phyloP scores from a whole-genome alignment of 2,797 vertebrate species.

The Ctenopoma multispine region DNA sequence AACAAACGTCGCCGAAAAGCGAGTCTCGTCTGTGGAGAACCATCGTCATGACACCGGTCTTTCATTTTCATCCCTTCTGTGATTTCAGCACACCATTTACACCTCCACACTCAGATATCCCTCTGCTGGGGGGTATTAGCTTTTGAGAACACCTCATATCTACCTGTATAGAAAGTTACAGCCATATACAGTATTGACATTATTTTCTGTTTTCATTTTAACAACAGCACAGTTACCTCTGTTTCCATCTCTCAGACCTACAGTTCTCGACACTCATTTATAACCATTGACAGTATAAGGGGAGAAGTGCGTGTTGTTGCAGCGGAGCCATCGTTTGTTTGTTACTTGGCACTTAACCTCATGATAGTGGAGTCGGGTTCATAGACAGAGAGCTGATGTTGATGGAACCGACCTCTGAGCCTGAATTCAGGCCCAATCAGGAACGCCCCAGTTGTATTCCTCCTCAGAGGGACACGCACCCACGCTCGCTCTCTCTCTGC shows the following conservation, averaged over 20 bases:
- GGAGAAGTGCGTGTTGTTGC: conserved; percentile 54
- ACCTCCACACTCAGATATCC: conserved; percentile 67
- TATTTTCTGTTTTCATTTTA: conserved; percentile 48
- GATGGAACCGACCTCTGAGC: conserved; percentile 57
- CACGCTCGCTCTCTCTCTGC: conserved; percentile 63
- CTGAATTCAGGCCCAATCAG: conserved; percentile 45
- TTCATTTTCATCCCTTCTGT: conserved; percentile 14
- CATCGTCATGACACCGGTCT: conserved; percentile 10
- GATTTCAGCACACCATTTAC: conserved; percentile 66
- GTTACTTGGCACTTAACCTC: conserved; percentile 85
- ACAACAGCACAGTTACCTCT: conserved; percentile 75
- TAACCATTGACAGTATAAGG: conserved; percentile 29
- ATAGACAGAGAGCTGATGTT: conserved; percentile 52
- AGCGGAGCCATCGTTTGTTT: conserved; percentile 72
- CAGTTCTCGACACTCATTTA: conserved; percentile 14
- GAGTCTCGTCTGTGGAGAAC: conserved; percentile 11
- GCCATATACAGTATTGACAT: conserved; percentile 80
- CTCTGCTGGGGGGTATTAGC: conserved; percentile 40
- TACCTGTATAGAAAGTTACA: conserved; percentile 74
- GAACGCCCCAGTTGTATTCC: conserved; percentile 36
- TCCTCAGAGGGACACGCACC: conserved; percentile 38
- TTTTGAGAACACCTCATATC: conserved; percentile 69
- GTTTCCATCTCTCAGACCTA: conserved; percentile 57
- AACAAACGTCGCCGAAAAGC: conserved; percentile 7
- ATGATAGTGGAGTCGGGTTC: conserved; percentile 61